Evolutionary conservation across 2,113 vertebrate species (phyloP).

Genomic region (Donacobius atricapilla): DNA sequence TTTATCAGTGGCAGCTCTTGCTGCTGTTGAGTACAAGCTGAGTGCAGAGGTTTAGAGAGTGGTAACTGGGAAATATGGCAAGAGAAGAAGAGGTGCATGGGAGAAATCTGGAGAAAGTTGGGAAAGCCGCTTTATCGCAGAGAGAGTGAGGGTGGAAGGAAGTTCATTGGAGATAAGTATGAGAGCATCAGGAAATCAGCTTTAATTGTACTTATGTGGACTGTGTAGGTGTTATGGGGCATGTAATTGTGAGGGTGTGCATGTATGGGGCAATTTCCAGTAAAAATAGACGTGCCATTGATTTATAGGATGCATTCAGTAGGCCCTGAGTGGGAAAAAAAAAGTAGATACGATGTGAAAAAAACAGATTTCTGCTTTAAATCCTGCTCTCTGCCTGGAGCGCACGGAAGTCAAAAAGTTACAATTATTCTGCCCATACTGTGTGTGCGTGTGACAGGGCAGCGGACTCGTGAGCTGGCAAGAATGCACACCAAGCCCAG

Average conservation of each 20-base stretch:
- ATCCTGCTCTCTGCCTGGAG: not conserved
- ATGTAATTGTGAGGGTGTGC: not conserved
- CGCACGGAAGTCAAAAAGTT: not conserved
- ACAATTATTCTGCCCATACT: not conserved
- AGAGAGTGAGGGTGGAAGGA: not conserved
- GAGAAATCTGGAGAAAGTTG: not conserved
- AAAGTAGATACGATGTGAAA: not conserved
- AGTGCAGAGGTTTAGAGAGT: not conserved
- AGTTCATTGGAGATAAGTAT: not conserved
- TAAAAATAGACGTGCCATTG: not conserved
- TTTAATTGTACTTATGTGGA: not conserved
- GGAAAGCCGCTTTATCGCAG: not conserved
- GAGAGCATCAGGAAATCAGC: not conserved
- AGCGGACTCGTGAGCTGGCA: not conserved
- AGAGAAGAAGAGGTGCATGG: not conserved
- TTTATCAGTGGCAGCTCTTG: not conserved
- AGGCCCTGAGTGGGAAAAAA: not conserved
- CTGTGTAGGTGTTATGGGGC: not conserved
- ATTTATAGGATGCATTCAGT: not conserved
- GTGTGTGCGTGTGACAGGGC: not conserved
- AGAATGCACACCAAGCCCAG: not conserved
- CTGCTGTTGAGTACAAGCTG: not conserved
- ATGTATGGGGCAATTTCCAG: accelerated
- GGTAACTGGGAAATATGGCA: not conserved
- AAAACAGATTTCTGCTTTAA: not conserved